These are phyloP conservation scores for Agrotis clavis DNA, from an alignment of 2,888 invertebrate species.

Conservation along the genomic window DNA sequence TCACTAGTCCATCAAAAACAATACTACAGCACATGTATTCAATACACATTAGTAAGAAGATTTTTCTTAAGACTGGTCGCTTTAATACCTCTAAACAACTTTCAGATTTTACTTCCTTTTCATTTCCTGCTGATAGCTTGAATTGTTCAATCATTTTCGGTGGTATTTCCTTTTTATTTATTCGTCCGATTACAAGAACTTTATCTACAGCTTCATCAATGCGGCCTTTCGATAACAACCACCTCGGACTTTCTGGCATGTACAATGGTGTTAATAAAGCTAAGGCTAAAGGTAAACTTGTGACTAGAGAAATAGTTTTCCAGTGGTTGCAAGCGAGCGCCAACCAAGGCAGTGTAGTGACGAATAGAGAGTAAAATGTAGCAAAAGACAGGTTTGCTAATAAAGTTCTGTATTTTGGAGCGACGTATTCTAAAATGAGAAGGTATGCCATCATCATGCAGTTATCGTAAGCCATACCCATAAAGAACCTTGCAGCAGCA, in stretches of 20 bases:
- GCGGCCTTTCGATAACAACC: slow-evolving; percentile 79
- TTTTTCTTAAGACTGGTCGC: slow-evolving; percentile 73
- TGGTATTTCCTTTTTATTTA: slow-evolving; percentile 77
- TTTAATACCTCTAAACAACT: slow-evolving; percentile 75
- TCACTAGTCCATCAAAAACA: slow-evolving; percentile 77
- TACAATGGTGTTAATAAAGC: slow-evolving; percentile 75
- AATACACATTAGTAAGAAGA: slow-evolving; percentile 75
- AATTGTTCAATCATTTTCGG: slow-evolving; percentile 76
- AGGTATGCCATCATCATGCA: slow-evolving; percentile 80
- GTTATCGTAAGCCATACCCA: slow-evolving; percentile 81
- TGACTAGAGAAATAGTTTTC: slow-evolving; percentile 78
- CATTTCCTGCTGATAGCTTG: slow-evolving; percentile 63
- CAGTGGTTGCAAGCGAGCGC: slow-evolving; percentile 78
- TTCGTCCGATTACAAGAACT: slow-evolving; percentile 74
- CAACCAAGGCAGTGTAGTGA: slow-evolving; percentile 76
- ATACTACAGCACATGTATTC: slow-evolving; percentile 76
- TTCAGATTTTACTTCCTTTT: slow-evolving; percentile 66
- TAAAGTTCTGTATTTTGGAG: slow-evolving; percentile 79
- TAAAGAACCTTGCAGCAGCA: slow-evolving; percentile 75
- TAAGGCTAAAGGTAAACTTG: slow-evolving; percentile 75
- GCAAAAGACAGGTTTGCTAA: slow-evolving; percentile 77
- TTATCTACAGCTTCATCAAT: slow-evolving; percentile 77
- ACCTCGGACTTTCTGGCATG: slow-evolving; percentile 80
- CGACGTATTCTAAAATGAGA: slow-evolving; percentile 78
- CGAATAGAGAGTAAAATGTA: slow-evolving; percentile 75